These are phyloP conservation scores for Panthera tigris DNA, from an alignment of 2,113 vertebrate species.

Conservation along the genomic window DNA sequence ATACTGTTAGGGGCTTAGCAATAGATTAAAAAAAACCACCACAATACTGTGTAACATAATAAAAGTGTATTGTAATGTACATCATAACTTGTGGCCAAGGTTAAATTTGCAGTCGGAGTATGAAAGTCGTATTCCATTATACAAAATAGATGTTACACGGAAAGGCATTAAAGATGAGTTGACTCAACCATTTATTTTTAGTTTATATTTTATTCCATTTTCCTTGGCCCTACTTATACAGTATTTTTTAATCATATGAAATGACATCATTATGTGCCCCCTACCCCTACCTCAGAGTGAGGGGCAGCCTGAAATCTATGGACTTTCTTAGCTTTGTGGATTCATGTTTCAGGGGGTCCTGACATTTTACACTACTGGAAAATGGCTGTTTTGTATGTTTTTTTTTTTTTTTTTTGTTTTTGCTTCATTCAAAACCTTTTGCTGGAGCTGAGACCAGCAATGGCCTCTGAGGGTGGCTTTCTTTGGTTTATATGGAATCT, in stretches of 20 bases:
- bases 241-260: slow-evolving; percentile 55
- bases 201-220: slow-evolving; percentile 85
- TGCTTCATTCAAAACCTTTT: neutral
- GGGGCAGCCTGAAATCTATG: neutral
- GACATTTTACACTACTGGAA: neutral
- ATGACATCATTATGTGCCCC: slow-evolving; percentile 5
- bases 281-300: neutral
- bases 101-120: slow-evolving; percentile 89
- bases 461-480: neutral
- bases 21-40: slow-evolving; percentile 89
- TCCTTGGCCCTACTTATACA: slow-evolving; percentile 77
- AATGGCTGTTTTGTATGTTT: neutral
- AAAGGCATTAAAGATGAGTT: slow-evolving; percentile 87
- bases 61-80: slow-evolving; percentile 89
- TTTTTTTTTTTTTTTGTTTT: neutral
- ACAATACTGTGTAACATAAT: slow-evolving; percentile 89
- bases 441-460: neutral
- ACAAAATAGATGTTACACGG: slow-evolving; percentile 84
- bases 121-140: slow-evolving; percentile 88
- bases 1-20: slow-evolving; percentile 87
- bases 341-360: neutral
- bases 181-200: slow-evolving; percentile 86
- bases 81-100: slow-evolving; percentile 90
- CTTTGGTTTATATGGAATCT: neutral
- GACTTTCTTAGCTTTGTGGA: neutral